Evolutionary conservation across 2,797 vertebrate species (phyloP).

Genomic region (Pangasius krempfi): DNA sequence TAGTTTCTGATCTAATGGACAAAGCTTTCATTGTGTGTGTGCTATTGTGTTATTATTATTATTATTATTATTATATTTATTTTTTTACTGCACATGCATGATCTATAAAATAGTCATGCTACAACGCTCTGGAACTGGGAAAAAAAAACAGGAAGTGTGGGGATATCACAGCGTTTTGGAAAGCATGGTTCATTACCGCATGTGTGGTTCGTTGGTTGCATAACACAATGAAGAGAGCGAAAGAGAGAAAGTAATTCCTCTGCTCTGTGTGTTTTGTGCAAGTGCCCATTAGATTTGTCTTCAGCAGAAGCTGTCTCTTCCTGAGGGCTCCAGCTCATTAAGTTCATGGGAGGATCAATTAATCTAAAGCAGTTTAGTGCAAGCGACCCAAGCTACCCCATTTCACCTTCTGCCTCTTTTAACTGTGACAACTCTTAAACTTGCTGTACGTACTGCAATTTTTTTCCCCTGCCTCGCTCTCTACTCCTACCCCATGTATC

Average conservation of each 20-base stretch:
- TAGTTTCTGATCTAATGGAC: background rate
- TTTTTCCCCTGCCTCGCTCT: background rate
- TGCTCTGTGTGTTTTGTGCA: background rate
- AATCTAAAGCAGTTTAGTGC: slow-evolving; percentile 75
- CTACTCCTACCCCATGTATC: background rate
- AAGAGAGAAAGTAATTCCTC: background rate
- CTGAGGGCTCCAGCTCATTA: slow-evolving; percentile 75
- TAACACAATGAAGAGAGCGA: background rate
- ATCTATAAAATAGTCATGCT: background rate
- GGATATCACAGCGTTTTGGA: background rate
- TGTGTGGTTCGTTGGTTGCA: background rate
- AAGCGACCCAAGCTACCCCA: slow-evolving; percentile 68
- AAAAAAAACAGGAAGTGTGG: background rate
- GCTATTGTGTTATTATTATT: background rate
- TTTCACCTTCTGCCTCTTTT: slow-evolving; percentile 52
- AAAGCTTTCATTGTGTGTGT: background rate
- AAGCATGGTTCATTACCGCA: background rate
- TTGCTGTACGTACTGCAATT: slow-evolving; percentile 13
- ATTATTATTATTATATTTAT: background rate
- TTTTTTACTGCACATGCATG: background rate
- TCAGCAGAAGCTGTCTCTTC: slow-evolving; percentile 72
- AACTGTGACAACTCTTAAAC: slow-evolving; percentile 44
- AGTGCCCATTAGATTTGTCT: slow-evolving; percentile 71
- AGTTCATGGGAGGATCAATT: slow-evolving; percentile 76
- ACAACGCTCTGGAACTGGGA: background rate